Evolutionary conservation across 2,113 vertebrate species (phyloP).

Genomic region (Malurus melanocephalus): DNA sequence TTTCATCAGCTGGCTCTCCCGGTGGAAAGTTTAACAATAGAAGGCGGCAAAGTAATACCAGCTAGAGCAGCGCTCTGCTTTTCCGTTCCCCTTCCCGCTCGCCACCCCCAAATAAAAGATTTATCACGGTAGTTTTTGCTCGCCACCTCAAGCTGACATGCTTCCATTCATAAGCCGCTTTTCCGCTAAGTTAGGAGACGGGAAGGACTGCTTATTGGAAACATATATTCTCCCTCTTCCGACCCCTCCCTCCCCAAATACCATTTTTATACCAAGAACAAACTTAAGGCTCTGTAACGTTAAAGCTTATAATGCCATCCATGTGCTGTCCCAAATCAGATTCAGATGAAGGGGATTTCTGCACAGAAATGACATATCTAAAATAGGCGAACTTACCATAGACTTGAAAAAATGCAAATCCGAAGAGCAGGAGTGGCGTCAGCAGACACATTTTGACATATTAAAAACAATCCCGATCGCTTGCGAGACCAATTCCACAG

Average conservation of each 20-base stretch:
- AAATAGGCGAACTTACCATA: conserved; percentile 84
- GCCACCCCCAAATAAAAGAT: neutral
- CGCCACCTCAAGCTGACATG: neutral
- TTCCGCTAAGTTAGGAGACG: conserved; percentile 15
- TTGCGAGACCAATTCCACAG: conserved; percentile 79
- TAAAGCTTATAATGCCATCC: conserved; percentile 48
- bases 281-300: neutral
- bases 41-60: neutral
- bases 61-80: neutral
- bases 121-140: neutral
- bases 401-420: conserved; percentile 88
- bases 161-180: conserved; percentile 7
- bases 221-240: neutral
- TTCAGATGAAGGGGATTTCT: conserved; percentile 28
- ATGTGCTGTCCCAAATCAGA: conserved; percentile 40
- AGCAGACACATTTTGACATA: conserved; percentile 96
- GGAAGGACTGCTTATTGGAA: conserved; percentile 32
- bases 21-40: conserved; percentile 65
- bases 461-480: conserved; percentile 83
- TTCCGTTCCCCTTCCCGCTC: neutral
- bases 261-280: conserved; percentile 27
- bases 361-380: conserved; percentile 10
- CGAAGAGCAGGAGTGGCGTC: conserved; percentile 87
- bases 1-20: conserved; percentile 36
- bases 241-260: neutral